Evolutionary conservation across 1,140 invertebrate species (phyloP).

Genomic region (Aphis craccivora): DNA sequence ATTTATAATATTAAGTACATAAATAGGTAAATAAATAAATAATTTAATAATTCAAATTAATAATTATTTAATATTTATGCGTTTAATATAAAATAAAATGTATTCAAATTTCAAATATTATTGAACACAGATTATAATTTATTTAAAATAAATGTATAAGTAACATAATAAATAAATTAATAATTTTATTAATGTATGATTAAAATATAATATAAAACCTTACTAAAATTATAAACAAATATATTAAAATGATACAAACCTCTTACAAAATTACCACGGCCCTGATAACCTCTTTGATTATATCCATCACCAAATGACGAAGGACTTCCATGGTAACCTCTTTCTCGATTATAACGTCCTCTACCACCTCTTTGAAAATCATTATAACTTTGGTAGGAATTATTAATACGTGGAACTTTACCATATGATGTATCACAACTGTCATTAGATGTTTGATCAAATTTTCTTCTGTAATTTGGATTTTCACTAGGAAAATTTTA

Average conservation of each 20-base stretch:
- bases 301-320: constrained; percentile 17
- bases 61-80: too few species aligned
- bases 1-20: too few species aligned
- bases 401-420: neutral
- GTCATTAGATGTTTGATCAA: neutral
- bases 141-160: too few species aligned
- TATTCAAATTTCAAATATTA: too few species aligned
- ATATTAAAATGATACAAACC: neutral
- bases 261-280: neutral
- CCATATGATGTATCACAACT: neutral
- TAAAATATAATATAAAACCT: too few species aligned
- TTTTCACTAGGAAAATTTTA: neutral
- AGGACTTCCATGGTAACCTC: neutral
- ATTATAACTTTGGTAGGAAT: neutral
- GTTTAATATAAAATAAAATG: too few species aligned
- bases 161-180: too few species aligned
- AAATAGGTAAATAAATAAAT: too few species aligned
- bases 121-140: too few species aligned
- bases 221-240: too few species aligned
- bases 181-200: too few species aligned
- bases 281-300: constrained; percentile 8
- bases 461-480: neutral
- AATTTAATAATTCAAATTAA: too few species aligned
- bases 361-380: neutral
- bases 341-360: neutral